These are phyloP conservation scores for Lepilemur ruficaudatus DNA, from an alignment of 2,797 vertebrate species.

Conservation along the genomic window DNA sequence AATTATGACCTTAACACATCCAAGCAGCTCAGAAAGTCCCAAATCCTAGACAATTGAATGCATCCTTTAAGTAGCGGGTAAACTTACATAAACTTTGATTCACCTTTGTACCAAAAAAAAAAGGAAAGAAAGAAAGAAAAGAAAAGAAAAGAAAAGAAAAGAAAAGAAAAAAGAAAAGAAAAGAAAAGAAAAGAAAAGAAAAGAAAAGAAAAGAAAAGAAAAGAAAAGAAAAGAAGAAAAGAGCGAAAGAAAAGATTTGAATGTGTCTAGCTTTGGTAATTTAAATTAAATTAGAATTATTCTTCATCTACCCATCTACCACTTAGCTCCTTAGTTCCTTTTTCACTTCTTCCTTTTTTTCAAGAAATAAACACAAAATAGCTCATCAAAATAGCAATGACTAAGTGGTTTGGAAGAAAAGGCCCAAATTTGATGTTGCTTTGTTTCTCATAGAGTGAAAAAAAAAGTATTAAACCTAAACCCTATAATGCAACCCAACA, in stretches of 20 bases:
- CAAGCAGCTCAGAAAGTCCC: too few relatives aligned
- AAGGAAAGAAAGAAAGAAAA: background rate
- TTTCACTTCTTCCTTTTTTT: constrained; percentile 35
- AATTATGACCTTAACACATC: too few relatives aligned
- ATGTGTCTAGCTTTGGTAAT: constrained; percentile 49
- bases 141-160: too few relatives aligned
- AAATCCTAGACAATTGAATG: too few relatives aligned
- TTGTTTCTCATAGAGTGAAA: constrained; percentile 64
- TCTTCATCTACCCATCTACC: constrained; percentile 62
- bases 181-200: background rate
- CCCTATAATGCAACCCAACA: constrained; percentile 81
- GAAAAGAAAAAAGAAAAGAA: background rate
- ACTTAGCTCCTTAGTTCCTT: background rate
- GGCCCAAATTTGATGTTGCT: constrained; percentile 74
- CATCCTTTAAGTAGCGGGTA: too few relatives aligned
- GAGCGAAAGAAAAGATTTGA: constrained; percentile 33
- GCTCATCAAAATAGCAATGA: constrained; percentile 79
- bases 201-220: background rate
- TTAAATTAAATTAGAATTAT: constrained; percentile 79
- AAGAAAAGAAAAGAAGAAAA: background rate
- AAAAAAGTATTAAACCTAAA: constrained; percentile 37
- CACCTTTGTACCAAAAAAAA: too few relatives aligned
- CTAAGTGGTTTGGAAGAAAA: constrained; percentile 69
- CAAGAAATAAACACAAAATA: constrained; percentile 71
- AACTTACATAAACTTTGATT: too few relatives aligned